Conservation (phyloP, 2,797 vertebrate genomes). For the Melanitta fusca region DNA sequence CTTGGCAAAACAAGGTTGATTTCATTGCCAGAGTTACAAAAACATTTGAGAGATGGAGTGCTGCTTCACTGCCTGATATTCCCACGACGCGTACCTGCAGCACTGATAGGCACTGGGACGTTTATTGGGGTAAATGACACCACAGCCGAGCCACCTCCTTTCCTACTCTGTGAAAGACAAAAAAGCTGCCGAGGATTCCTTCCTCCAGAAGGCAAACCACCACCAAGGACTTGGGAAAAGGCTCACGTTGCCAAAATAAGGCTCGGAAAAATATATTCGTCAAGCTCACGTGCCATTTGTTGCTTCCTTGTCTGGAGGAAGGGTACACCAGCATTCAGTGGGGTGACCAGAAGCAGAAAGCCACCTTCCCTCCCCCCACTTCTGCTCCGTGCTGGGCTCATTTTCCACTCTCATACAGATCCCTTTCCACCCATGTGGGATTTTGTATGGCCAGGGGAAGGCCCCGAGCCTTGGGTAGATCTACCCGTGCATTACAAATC, state of each 20-base stretch:
- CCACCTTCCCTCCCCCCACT: background rate
- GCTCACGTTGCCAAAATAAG: background rate
- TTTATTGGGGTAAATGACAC: background rate
- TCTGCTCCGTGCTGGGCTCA: background rate
- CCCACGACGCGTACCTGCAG: background rate
- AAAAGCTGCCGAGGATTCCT: background rate
- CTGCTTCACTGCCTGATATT: background rate
- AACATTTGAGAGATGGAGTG: background rate
- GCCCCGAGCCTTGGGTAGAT: background rate
- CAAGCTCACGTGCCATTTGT: background rate
- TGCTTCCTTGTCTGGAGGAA: background rate
- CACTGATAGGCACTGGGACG: background rate
- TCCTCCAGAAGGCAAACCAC: background rate
- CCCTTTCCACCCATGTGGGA: background rate
- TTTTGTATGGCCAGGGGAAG: background rate
- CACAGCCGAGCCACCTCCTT: background rate
- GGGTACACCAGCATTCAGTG: background rate
- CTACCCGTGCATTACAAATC: background rate
- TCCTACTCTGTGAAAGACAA: background rate
- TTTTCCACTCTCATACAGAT: background rate
- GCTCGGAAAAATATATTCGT: background rate
- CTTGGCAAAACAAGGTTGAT: constrained; percentile 34
- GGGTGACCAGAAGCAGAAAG: background rate
- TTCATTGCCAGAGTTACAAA: constrained; percentile 40
- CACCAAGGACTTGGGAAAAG: background rate